Evolutionary conservation across 2,888 invertebrate genomes (phyloP), one percentile per base, ranked within the genome.

Genomic region (Drosophila anomelani): DNA sequence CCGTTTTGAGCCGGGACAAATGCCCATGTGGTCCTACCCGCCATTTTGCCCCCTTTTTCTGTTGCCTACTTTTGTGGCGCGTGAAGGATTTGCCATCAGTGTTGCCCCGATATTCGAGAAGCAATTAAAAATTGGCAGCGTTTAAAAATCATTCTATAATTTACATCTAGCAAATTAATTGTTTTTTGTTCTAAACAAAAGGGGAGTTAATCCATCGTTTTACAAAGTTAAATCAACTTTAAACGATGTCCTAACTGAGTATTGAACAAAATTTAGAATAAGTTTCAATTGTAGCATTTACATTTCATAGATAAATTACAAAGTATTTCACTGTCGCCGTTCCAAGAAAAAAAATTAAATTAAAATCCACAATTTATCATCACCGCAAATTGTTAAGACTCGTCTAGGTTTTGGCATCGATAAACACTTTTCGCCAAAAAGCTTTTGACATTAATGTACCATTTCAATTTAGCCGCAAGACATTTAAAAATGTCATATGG

Each of bases 61-160:
- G 62, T 55, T 75, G 75, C 62, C 76, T 75, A 70, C 63, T 62
- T 70, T 70, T 66, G 23, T 26, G 70, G 67, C 67, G 70, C 62
- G 73, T 73, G 62, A 61, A 49, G 17, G 53, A 41, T 54, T 54
- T 54, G 38, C 23, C 29, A 67, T 20, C 49, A 64, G 64, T 64
- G 64, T 3, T 70, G 70, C 10, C 49, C 10, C 49, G 47, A 36
- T 15, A 43, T 68, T 38, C 13, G 4, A 47, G 3, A 36, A 29
- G 36, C 5, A 46, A 17, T 17, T 4, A 17, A 1, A 12, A n/a
- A 29, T 29, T 29, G 12, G n/a, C 9, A 29, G 10, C 10, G 6
- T 43, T 8, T 29, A 29, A 8, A 29, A 29, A 29, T 7, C 29
- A 29, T 26, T 26, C 3, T 3, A 23, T 23, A 3, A 23, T 23